Conservation (phyloP, 2,113 vertebrate species). For the Mixornis gularis region DNA sequence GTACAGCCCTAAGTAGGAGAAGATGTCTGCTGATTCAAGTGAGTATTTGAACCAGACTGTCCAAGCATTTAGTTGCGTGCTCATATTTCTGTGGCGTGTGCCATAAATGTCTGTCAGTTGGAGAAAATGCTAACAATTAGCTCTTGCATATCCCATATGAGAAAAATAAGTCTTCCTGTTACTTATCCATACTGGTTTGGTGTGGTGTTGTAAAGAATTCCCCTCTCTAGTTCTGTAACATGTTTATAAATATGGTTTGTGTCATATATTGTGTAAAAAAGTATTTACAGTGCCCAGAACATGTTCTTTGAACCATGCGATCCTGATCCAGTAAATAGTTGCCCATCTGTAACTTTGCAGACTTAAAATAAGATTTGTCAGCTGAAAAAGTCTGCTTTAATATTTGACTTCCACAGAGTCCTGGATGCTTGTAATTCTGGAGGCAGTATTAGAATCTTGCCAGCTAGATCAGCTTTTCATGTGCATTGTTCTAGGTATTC, state of each 20-base stretch:
- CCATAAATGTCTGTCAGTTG: not conserved
- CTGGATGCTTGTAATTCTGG: not conserved
- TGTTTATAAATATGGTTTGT: not conserved
- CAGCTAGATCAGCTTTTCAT: not conserved
- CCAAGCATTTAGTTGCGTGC: accelerated
- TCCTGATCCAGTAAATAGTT: not conserved
- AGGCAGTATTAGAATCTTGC: not conserved
- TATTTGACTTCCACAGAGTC: not conserved
- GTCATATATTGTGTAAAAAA: not conserved
- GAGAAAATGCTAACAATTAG: not conserved
- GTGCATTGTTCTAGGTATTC: conserved; percentile 8
- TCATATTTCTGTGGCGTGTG: not conserved
- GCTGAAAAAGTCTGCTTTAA: not conserved
- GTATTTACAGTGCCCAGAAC: not conserved
- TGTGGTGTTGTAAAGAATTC: not conserved
- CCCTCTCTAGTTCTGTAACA: not conserved
- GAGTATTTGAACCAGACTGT: not conserved
- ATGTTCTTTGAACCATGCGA: not conserved
- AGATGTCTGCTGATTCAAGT: not conserved
- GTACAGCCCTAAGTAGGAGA: not conserved
- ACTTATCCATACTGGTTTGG: not conserved
- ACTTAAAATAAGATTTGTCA: not conserved
- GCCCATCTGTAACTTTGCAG: not conserved
- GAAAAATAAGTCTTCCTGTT: not conserved
- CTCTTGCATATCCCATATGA: not conserved